These are phyloP conservation scores for Helicoverpa zea DNA, from an alignment of 1,140 invertebrate species.

Conservation along the genomic window DNA sequence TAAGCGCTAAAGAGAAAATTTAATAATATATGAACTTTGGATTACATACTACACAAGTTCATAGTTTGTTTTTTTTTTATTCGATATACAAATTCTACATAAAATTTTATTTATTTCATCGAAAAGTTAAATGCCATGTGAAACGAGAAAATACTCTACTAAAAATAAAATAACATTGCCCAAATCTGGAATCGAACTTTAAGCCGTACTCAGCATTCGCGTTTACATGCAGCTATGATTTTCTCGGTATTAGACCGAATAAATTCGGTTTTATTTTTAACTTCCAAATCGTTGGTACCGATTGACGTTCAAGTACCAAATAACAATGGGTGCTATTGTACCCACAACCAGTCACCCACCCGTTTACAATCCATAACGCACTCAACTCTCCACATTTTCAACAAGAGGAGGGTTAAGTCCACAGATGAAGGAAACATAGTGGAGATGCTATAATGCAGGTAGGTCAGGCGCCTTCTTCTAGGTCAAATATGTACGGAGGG, in stretches of 20 bases:
- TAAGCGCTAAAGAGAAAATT: background rate
- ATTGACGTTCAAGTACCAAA: slow-evolving; percentile 24
- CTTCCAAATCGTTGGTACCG: background rate
- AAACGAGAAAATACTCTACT: too few relatives aligned
- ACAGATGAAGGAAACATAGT: too few relatives aligned
- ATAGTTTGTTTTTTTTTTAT: too few relatives aligned
- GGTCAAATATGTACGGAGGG: too few relatives aligned
- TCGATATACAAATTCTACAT: too few relatives aligned
- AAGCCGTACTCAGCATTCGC: background rate
- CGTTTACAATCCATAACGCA: slow-evolving; percentile 20
- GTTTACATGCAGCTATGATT: too few relatives aligned
- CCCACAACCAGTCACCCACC: slow-evolving; percentile 16
- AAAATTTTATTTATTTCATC: too few relatives aligned
- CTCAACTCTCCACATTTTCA: slow-evolving; percentile 16
- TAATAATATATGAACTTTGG: background rate
- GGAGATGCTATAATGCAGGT: too few relatives aligned
- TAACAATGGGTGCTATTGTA: slow-evolving; percentile 24
- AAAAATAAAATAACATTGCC: background rate
- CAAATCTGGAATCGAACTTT: background rate
- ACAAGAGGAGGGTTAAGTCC: background rate
- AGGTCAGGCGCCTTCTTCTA: too few relatives aligned
- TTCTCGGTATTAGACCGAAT: background rate
- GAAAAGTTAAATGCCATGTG: too few relatives aligned
- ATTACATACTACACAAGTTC: background rate
- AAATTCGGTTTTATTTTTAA: background rate